These are phyloP conservation scores for Dissostichus mawsoni DNA, from an alignment of 2,113 vertebrate genomes.

Conservation along the genomic window DNA sequence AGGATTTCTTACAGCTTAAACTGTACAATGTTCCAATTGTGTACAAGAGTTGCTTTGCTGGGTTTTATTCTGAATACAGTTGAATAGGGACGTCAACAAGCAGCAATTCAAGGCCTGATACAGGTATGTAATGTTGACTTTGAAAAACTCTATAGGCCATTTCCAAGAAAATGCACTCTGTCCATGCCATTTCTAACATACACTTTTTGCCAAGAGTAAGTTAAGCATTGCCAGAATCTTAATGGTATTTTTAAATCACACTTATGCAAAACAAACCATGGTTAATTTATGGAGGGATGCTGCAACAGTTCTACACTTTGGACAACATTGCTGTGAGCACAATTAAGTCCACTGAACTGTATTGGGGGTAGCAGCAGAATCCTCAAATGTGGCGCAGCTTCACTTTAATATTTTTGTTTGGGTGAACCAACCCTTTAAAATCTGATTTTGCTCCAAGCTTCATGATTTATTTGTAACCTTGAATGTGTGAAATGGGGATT, in stretches of 20 bases:
- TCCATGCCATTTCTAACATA: neutral
- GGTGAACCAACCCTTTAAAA: neutral
- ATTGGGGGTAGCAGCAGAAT: neutral
- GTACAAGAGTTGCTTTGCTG: neutral
- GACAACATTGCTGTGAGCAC: neutral
- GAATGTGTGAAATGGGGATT: slow-evolving; percentile 12
- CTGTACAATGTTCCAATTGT: neutral
- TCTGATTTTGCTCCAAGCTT: slow-evolving; percentile 9
- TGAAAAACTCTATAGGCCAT: slow-evolving; percentile 4
- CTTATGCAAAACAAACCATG: neutral
- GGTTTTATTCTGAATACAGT: neutral
- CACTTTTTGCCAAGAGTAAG: slow-evolving; percentile 1
- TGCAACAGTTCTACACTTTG: neutral
- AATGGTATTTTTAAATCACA: neutral
- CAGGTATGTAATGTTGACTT: neutral
- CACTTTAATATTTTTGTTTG: neutral
- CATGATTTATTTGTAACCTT: slow-evolving; percentile 27
- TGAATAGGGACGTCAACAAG: neutral
- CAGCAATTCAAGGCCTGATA: neutral
- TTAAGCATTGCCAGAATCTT: slow-evolving; percentile 9
- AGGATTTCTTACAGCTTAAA: neutral
- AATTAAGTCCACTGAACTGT: neutral
- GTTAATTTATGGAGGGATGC: neutral
- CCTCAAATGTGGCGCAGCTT: neutral
- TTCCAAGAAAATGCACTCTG: too few species aligned